A percentile compares a stretch with the other conserved stretches of the same genome.
These are phyloP conservation scores for Papilio xuthus DNA, from an alignment of 1,140 invertebrate species.

Conservation along the genomic window DNA sequence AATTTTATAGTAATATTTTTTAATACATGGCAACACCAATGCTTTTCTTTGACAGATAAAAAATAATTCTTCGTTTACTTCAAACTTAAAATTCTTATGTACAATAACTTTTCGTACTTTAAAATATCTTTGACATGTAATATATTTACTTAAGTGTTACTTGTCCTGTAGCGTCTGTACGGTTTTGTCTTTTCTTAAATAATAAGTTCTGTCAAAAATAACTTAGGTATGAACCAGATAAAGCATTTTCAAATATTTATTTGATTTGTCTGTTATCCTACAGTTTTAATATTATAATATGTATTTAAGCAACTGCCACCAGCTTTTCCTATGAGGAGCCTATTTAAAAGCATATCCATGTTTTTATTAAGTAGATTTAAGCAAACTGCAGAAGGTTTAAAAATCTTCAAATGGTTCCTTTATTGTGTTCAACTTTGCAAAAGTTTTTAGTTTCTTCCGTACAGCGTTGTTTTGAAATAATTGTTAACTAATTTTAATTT, in stretches of 20 bases:
- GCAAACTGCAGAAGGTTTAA: slow-evolving; percentile 8
- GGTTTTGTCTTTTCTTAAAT: neutral
- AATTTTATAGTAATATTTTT: neutral
- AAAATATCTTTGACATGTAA: neutral
- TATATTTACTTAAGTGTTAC: no score
- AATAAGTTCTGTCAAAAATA: neutral
- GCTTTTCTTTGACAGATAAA: neutral
- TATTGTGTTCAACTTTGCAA: slow-evolving; percentile 48
- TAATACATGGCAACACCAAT: neutral
- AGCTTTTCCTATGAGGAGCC: neutral
- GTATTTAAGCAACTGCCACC: slow-evolving; percentile 3
- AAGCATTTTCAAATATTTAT: slow-evolving; percentile 27
- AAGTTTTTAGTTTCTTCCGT: slow-evolving; percentile 32
- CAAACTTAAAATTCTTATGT: no score
- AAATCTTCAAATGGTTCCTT: slow-evolving; percentile 44
- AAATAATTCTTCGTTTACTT: no score
- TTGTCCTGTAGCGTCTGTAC: neutral
- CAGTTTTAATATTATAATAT: neutral
- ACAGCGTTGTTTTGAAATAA: slow-evolving; percentile 27
- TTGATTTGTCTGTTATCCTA: slow-evolving; percentile 11
- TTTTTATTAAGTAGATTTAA: slow-evolving; percentile 21
- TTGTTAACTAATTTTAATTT: slow-evolving; percentile 35
- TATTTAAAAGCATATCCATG: slow-evolving; percentile 13
- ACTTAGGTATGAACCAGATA: slow-evolving; percentile 2
- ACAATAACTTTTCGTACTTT: no score